Percentiles rank a stretch among this genome's conserved stretches.
phyloP scores from a whole-genome alignment of 2,888 invertebrate genomes.

The Standfussiana lucernea region DNA sequence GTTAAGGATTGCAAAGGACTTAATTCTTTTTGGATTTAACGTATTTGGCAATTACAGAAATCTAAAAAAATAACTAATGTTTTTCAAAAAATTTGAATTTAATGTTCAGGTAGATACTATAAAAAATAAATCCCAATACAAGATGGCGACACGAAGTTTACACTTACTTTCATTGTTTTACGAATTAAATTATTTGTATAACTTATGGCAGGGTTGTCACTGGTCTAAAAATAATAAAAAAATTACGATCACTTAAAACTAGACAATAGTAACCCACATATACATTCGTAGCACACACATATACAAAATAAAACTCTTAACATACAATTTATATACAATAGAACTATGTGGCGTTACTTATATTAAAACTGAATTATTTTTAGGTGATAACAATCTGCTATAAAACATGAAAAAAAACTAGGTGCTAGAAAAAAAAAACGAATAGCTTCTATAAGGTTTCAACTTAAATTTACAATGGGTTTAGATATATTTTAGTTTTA shows the following conservation, averaged over 20 bases:
- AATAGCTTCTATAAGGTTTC: constrained; percentile 49
- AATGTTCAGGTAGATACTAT: neutral
- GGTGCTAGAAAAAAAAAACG: constrained; percentile 14
- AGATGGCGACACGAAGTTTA: constrained; percentile 40
- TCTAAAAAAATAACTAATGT: neutral
- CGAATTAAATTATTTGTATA: constrained; percentile 59
- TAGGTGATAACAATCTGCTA: constrained; percentile 16
- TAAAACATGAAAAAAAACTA: neutral
- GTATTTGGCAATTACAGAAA: neutral
- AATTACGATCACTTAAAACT: constrained; percentile 72
- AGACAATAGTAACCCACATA: constrained; percentile 84
- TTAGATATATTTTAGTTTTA: neutral
- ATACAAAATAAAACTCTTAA: constrained; percentile 82
- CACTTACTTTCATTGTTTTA: constrained; percentile 43
- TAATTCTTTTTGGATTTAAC: neutral
- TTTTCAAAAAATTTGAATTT: neutral
- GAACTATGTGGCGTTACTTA: constrained; percentile 64
- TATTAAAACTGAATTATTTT: constrained; percentile 59
- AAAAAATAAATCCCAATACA: constrained; percentile 23
- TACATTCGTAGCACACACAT: constrained; percentile 88
- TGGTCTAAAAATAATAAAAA: constrained; percentile 65
- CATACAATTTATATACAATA: constrained; percentile 69
- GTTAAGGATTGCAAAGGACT: neutral
- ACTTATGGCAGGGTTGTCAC: constrained; percentile 68
- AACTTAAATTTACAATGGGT: constrained; percentile 10